phyloP scores from a whole-genome alignment of 2,113 vertebrate species.

The Marmota monax region DNA sequence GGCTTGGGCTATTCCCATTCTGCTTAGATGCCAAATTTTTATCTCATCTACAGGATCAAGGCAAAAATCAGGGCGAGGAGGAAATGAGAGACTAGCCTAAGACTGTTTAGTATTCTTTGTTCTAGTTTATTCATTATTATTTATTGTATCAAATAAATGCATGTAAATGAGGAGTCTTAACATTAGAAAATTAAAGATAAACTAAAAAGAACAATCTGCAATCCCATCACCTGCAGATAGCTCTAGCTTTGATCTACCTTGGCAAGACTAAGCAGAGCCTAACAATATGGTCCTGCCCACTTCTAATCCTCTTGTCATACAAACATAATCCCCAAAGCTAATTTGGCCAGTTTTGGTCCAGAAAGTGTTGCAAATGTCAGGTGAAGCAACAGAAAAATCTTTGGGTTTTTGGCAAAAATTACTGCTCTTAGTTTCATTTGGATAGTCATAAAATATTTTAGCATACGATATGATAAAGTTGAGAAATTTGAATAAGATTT shows the following conservation, averaged over 20 bases:
- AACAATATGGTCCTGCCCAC: no score
- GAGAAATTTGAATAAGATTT: neutral
- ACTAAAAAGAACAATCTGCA: neutral
- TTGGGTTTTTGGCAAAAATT: neutral
- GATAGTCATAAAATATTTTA: slow-evolving; percentile 17
- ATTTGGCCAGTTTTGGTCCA: neutral
- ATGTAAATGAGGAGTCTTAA: neutral
- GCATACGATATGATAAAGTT: neutral
- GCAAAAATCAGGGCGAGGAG: neutral
- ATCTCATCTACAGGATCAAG: neutral
- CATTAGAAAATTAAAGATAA: neutral
- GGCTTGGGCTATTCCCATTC: neutral
- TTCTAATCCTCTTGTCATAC: neutral
- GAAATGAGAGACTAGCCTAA: neutral
- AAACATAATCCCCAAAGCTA: neutral
- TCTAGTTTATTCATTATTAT: neutral
- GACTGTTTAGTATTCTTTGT: neutral
- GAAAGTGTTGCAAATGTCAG: slow-evolving; percentile 12
- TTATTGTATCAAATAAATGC: neutral
- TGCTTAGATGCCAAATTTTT: neutral
- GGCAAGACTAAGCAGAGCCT: neutral
- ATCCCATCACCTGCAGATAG: neutral
- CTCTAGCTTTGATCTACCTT: neutral
- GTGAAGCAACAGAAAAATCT: neutral
- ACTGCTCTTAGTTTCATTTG: neutral